Evolutionary conservation across 2,888 invertebrate genomes (phyloP).

Genomic region (Acholoe squamosa): DNA sequence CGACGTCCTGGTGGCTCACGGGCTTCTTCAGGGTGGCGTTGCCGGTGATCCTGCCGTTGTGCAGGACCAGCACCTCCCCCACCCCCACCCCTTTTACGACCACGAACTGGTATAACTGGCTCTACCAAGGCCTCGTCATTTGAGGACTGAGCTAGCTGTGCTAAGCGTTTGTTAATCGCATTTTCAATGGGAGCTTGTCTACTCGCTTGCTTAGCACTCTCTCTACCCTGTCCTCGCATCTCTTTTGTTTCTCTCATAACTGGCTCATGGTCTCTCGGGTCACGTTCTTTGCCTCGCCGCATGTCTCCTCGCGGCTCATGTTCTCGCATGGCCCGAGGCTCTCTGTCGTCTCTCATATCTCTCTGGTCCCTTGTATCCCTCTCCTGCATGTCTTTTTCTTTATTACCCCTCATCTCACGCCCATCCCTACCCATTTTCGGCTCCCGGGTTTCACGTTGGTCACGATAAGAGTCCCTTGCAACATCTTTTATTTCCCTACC

Average conservation of each 20-base stretch:
- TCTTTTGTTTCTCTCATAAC: background rate
- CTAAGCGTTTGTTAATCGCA: slow-evolving; percentile 21
- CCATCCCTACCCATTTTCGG: background rate
- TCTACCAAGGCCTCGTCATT: background rate
- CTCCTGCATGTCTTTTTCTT: background rate
- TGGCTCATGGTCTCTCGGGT: background rate
- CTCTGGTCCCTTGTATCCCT: background rate
- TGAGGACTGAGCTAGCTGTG: slow-evolving; percentile 23
- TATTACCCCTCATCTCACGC: background rate
- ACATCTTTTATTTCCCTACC: background rate
- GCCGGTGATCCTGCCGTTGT: background rate
- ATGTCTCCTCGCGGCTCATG: background rate
- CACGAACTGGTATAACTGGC: background rate
- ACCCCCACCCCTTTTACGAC: background rate
- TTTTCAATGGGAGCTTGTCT: background rate
- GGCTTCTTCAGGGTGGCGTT: background rate
- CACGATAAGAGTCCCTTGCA: background rate
- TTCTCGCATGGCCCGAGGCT: background rate
- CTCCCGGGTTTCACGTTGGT: background rate
- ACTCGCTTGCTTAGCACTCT: background rate
- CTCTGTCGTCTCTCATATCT: background rate
- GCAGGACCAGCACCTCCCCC: background rate
- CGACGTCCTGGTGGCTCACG: background rate
- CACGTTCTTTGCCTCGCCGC: background rate
- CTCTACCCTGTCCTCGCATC: background rate